Evolutionary conservation across 2,797 vertebrate species (phyloP).

Genomic region (Chrosomus eos): DNA sequence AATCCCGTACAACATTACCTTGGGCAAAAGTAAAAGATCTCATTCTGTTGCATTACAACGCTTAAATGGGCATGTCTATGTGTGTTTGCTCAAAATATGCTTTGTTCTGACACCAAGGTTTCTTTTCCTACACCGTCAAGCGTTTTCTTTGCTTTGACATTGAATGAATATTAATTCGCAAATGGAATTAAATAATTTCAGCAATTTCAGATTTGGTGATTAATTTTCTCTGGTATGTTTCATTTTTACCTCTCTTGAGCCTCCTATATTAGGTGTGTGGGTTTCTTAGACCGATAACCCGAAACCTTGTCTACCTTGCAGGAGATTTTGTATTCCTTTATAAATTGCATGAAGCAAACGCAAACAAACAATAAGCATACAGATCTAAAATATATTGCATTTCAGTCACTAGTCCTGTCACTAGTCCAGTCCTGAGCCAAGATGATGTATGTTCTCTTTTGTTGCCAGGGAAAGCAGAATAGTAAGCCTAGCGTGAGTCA

Average conservation of each 20-base stretch:
- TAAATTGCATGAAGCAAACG: not conserved
- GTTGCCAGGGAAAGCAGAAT: constrained; percentile 20
- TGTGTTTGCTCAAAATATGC: not conserved
- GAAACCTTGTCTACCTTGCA: too few species aligned
- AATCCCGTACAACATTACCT: constrained; percentile 42
- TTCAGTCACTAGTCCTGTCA: not conserved
- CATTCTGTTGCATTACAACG: not conserved
- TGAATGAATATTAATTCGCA: constrained; percentile 1
- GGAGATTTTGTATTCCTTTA: not conserved
- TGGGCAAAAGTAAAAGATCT: constrained; percentile 1
- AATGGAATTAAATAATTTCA: constrained; percentile 16
- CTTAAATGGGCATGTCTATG: not conserved
- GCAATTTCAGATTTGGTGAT: constrained; percentile 3
- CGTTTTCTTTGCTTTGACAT: not conserved
- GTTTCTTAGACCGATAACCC: not conserved
- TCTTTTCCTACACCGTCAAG: not conserved
- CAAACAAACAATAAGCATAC: constrained; percentile 18
- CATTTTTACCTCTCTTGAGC: not conserved
- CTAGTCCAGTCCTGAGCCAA: constrained; percentile 2
- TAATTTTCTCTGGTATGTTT: not conserved
- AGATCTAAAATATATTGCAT: constrained; percentile 41
- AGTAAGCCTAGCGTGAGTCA: constrained; percentile 37
- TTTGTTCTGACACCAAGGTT: not conserved
- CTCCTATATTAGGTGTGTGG: not conserved
- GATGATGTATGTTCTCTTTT: constrained; percentile 22